phyloP scores from a whole-genome alignment of 1,140 invertebrate species.

The Nebria ingens region DNA sequence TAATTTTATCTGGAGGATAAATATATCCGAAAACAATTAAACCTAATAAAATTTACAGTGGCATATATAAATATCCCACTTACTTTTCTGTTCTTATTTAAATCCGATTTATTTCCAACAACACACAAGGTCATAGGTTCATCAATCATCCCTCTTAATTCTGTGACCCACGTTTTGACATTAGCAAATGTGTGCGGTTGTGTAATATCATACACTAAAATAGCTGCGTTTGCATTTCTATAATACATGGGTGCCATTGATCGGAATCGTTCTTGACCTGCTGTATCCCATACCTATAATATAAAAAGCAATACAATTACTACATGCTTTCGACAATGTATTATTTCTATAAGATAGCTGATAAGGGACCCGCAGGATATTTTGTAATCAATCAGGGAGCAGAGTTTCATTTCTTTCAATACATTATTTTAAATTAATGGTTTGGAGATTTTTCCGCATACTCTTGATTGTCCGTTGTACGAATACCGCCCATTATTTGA shows the following conservation, averaged over 20 bases:
- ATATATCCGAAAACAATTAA: no score
- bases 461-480: no score
- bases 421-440: no score
- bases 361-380: no score
- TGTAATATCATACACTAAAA: conserved; percentile 81
- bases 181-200: conserved; percentile 56
- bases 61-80: neutral
- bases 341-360: no score
- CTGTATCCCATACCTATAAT: conserved; percentile 78
- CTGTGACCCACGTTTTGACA: conserved; percentile 71
- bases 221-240: conserved; percentile 75
- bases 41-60: neutral
- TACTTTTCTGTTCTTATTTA: conserved; percentile 44
- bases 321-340: no score
- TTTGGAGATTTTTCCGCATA: no score
- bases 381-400: no score
- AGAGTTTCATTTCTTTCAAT: no score
- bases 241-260: conserved; percentile 91
- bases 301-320: no score
- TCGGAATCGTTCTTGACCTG: conserved; percentile 75
- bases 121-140: conserved; percentile 64
- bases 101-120: conserved; percentile 79
- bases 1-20: no score
- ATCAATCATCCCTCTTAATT: conserved; percentile 64
- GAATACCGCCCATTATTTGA: no score